Conservation (phyloP, 2,888 invertebrate species). For the Apodemia hepburni region DNA sequence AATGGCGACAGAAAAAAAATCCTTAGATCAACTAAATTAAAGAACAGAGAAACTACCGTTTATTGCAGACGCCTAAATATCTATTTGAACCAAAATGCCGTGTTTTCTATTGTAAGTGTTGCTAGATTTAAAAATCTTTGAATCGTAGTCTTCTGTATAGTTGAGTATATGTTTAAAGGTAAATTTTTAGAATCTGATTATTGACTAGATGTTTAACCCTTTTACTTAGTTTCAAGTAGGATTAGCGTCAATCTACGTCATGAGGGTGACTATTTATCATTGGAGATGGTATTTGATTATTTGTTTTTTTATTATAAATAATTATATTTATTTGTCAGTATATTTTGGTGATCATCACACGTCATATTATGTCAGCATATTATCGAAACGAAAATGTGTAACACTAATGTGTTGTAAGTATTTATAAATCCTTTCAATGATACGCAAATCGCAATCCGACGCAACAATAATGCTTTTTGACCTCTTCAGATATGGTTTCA, state of each 20-base stretch:
- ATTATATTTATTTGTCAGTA: constrained; percentile 60
- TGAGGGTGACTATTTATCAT: constrained; percentile 1
- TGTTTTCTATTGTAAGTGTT: constrained; percentile 50
- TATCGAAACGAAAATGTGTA: constrained; percentile 51
- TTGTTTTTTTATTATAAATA: constrained; percentile 40
- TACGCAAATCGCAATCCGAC: constrained; percentile 62
- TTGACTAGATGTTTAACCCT: constrained; percentile 45
- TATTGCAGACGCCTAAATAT: constrained; percentile 58
- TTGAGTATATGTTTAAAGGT: constrained; percentile 2
- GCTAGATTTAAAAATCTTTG: constrained; percentile 46
- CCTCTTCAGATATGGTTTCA: constrained; percentile 38
- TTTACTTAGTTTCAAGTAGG: constrained; percentile 60
- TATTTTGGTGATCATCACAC: constrained; percentile 55
- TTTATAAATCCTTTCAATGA: constrained; percentile 59
- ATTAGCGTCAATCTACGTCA: constrained; percentile 34
- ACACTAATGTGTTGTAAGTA: constrained; percentile 75
- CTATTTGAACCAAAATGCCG: constrained; percentile 51
- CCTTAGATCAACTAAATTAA: not conserved
- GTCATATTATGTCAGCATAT: constrained; percentile 53
- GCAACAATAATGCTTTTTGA: constrained; percentile 64
- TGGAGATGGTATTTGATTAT: constrained; percentile 16
- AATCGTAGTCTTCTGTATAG: constrained; percentile 12
- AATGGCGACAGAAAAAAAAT: too few relatives aligned
- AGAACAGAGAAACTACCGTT: constrained; percentile 40
- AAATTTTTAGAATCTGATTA: constrained; percentile 7